Base-by-base conservation (phyloP, 2,797 vertebrate genomes). In the Poeciliopsis gracilis region DNA sequence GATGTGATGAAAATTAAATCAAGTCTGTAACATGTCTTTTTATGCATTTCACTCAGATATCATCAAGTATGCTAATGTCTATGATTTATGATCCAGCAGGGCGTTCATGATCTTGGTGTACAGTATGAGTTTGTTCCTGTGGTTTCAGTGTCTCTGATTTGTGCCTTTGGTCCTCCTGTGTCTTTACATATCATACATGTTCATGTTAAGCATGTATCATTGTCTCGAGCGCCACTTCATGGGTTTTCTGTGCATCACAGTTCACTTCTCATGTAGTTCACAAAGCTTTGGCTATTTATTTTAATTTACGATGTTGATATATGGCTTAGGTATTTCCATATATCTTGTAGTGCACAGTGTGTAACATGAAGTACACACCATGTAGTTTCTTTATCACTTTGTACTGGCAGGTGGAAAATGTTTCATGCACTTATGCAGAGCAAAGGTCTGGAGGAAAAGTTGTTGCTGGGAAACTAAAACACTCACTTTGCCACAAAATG, bases 71-170 rank as follows among this genome's bases (percentile, higher is more conserved):
- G 90, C 88, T 93, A 91, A 93, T 94, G 89, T 90, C 12, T 93
- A 79, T 92, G 83, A 79, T 94, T 94, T 93, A 76, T 92, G 86
- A 93, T 91, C 89, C 93, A 93, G 93, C 93, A 91, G 91, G 93
- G 81, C 53, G 78, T 88, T 92, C 90, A 92, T 92, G 87, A 87
- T 92, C 79, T 92, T 83, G 86, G 83, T 92, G 88, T 92, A 90
- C 90, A 91, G 91, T 94, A 90, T 90, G 84, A 89, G 75, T 92
- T 82, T 90, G 86, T 85, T 80, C 46, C 74, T 90, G 90, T 89
- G 81, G 69, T 84, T 85, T 87, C 46, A 30, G 43, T 92, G 86
- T 90, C 81, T 76, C 33, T 72, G 70, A 55, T 75, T 82, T 86
- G 87, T 81, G 45, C 63, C 57, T 43, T 73, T 49, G 75, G 76